Base-by-base conservation (phyloP, 2,113 vertebrate species). In the Cynocephalus volans region DNA sequence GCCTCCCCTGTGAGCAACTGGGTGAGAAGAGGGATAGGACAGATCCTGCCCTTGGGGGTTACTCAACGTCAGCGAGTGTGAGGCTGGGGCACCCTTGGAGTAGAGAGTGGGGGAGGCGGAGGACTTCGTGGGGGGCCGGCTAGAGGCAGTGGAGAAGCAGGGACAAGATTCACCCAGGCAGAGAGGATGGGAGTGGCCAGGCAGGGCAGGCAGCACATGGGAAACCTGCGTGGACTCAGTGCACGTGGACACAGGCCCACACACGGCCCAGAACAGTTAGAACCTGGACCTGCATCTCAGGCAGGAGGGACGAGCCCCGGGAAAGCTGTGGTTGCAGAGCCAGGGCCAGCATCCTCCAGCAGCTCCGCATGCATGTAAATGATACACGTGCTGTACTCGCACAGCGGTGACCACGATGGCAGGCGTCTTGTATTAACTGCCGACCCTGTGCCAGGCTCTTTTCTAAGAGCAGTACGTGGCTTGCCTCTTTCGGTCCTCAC, bases 341-440 rank as follows among this genome's bases (percentile, higher is more conserved):
- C 80, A 85, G 45, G 60, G 12, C 50, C 54, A 26, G 56, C 24
- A 9, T 31, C 56, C 64, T 56, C 10, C 45, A 23, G 28, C 0
- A 0, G 48, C 4, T 5, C 65, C 50, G 8, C 9, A 0, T 12
- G 36, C 15, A 24, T 8, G 6, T 41, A 31, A n/a, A 28, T 15
- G 72, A 15, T 21, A 5, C 28, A 1, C 15, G 4, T 2, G 10
- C 24, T 1, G 12, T 10, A 19, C 15, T 28, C 84, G 58, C 5
- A 26, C 33, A 33, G 0, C 0, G 5, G 13, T n/a, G 13, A 4
- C 50, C 14, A 26, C 2, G 0, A 6, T 1, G 12, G 26, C 1
- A 1, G 65, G 33, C 4, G 10, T n/a, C 28, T 6, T 33, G 73
- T 8, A 1, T 14, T 26, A 2, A 24, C 54, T 5, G 19, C 41